These are phyloP conservation scores for Pygoscelis adeliae DNA, from an alignment of 2,113 vertebrate species.

Conservation along the genomic window DNA sequence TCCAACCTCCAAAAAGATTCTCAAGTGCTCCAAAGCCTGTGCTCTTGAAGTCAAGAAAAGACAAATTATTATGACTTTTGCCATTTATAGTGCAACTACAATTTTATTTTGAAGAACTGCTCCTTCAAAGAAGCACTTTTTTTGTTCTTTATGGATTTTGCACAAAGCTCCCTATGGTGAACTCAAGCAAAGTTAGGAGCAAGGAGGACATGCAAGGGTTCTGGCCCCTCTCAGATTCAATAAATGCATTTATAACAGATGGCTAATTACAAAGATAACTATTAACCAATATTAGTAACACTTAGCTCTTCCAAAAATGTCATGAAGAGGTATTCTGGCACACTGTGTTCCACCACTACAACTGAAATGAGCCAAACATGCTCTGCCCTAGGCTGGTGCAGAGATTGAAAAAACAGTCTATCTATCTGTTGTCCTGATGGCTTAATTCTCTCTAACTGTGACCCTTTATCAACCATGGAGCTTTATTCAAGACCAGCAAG, in stretches of 20 bases:
- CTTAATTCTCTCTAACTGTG: background rate
- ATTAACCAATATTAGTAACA: background rate
- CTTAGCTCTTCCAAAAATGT: background rate
- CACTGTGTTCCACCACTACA: background rate
- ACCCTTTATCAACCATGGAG: background rate
- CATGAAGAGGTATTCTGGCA: background rate
- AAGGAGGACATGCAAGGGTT: background rate
- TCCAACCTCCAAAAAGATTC: background rate
- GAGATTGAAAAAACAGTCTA: background rate
- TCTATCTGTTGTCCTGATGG: background rate
- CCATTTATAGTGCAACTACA: background rate
- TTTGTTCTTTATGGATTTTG: background rate
- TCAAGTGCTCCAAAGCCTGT: background rate
- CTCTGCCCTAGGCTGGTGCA: background rate
- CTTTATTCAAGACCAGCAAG: conserved; percentile 14
- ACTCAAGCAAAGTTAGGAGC: background rate
- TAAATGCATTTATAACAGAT: background rate
- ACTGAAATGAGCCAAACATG: background rate
- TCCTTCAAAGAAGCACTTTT: background rate
- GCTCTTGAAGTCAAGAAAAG: background rate
- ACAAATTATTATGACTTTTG: background rate
- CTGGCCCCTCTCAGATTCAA: background rate
- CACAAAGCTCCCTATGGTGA: background rate
- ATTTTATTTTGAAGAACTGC: background rate
- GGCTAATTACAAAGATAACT: background rate